Conservation (phyloP, 1,140 invertebrate genomes). For the Teleopsis dalmanni region DNA sequence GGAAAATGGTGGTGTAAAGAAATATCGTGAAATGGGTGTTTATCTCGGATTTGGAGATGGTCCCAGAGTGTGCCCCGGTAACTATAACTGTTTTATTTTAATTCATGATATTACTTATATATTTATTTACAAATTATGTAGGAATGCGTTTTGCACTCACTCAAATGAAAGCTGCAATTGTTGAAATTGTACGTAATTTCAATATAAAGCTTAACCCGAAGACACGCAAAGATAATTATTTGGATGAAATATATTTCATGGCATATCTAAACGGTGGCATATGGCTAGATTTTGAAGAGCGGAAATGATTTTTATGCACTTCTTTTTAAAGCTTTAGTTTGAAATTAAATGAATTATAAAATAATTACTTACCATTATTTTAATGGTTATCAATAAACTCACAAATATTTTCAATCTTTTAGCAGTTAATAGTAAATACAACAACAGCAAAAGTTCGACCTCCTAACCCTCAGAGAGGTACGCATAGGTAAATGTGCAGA, state of each 20-base stretch:
- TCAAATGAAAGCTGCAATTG: constrained; percentile 31
- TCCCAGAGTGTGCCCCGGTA: constrained; percentile 30
- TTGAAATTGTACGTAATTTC: constrained; percentile 27
- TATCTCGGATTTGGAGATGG: constrained; percentile 31
- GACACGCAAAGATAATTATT: constrained; percentile 27
- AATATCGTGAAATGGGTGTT: constrained; percentile 21
- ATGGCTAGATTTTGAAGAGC: constrained; percentile 29
- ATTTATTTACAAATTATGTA: constrained; percentile 3
- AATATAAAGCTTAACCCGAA: constrained; percentile 26
- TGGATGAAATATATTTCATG: constrained; percentile 16
- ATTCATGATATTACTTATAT: neutral
- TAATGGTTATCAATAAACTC: too few relatives aligned
- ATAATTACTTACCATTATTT: too few relatives aligned
- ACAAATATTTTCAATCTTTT: too few relatives aligned
- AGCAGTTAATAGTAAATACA: too few relatives aligned
- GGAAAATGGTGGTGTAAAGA: constrained; percentile 22
- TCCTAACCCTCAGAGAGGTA: too few relatives aligned
- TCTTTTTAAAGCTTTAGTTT: too few relatives aligned
- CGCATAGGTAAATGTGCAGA: too few relatives aligned
- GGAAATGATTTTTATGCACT: too few relatives aligned
- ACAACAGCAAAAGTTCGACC: too few relatives aligned
- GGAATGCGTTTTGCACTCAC: constrained; percentile 31
- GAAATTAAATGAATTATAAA: too few relatives aligned
- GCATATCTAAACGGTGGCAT: constrained; percentile 21
- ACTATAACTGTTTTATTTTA: neutral